Evolutionary conservation across 2,888 invertebrate genomes (phyloP), one percentile per base, ranked within the genome.

Genomic region (Drosophila birchii): DNA sequence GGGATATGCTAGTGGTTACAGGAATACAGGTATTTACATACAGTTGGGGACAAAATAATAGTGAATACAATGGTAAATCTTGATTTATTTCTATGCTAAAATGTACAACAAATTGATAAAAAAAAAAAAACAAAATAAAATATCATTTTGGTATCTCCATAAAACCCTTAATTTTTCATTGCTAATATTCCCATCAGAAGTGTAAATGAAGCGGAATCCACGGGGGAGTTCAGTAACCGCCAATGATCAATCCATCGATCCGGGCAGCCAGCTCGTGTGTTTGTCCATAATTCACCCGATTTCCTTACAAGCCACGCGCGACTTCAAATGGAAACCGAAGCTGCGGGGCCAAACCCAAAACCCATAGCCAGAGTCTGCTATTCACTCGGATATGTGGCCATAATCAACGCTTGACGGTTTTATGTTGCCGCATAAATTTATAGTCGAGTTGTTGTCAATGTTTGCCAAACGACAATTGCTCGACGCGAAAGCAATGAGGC

Each of bases 271-370:
- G 32, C 8, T 4, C 14, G 45, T 41, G 47, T 34, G 36, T 7
- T 26, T 43, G 47, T 11, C 69, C 73, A 86, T 83, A 77, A 83
- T 77, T 79, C 66, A 73, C 56, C 51, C 81, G 58, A 88, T 86
- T 84, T 84, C 88, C 84, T 83, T 80, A 88, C 88, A 69, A 72
- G 86, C 84, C 53, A 78, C 81, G 79, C 77, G 75, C 77, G 60
- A 58, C 49, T 69, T 61, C 73, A 64, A 73, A 53, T 45, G 36
- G 67, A 67, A 67, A 67, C 54, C 39, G 67, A 64, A 66, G 55
- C 67, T 47, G 44, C n/a, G 55, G 29, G 29, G 55, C 54, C 67
- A 47, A 54, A 32, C 18, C 51, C 41, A 47, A 36, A 16, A 3
- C 39, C 38, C n/a, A 41, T n/a, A 20, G 45, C 36, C 23, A 60